Conservation (phyloP, 53 echinoderm and acorn worm genomes). For the Pentamera pediparva region DNA sequence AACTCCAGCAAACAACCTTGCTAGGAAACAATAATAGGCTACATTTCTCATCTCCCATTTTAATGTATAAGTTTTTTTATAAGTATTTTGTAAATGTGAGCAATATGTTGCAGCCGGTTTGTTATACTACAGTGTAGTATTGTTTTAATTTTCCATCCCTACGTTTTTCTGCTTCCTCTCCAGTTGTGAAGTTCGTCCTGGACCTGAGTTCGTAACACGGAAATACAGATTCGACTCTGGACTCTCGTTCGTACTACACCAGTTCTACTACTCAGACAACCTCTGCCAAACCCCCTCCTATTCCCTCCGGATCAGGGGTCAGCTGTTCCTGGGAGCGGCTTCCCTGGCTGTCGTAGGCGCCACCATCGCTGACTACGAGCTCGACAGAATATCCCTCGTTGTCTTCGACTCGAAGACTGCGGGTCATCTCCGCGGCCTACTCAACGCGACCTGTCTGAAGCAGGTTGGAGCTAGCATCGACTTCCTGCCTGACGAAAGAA, state of each 20-base stretch:
- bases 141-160: too few relatives aligned
- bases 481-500: constrained; percentile 21
- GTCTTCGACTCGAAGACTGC: constrained; percentile 54
- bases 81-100: too few relatives aligned
- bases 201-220: constrained; percentile 73
- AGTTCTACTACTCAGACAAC: constrained; percentile 92
- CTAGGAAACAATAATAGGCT: too few relatives aligned
- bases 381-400: constrained; percentile 71
- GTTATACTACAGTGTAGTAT: too few relatives aligned
- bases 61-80: too few relatives aligned
- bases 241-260: constrained; percentile 67
- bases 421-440: constrained; percentile 26
- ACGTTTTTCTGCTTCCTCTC: too few relatives aligned
- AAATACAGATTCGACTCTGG: constrained; percentile 91
- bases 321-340: constrained; percentile 37
- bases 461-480: constrained; percentile 37
- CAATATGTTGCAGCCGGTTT: too few relatives aligned
- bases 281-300: constrained; percentile 76
- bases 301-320: constrained; percentile 70
- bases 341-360: constrained; percentile 57
- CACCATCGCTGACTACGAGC: constrained; percentile 64
- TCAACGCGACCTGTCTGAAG: constrained; percentile 67
- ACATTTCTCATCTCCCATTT: too few relatives aligned
- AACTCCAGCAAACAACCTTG: too few relatives aligned
- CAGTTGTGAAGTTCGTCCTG: constrained; percentile 89